Percentiles rank a stretch among this genome's conserved stretches.
Conservation (phyloP, 2,888 invertebrate species). For the Andrena fulva region DNA sequence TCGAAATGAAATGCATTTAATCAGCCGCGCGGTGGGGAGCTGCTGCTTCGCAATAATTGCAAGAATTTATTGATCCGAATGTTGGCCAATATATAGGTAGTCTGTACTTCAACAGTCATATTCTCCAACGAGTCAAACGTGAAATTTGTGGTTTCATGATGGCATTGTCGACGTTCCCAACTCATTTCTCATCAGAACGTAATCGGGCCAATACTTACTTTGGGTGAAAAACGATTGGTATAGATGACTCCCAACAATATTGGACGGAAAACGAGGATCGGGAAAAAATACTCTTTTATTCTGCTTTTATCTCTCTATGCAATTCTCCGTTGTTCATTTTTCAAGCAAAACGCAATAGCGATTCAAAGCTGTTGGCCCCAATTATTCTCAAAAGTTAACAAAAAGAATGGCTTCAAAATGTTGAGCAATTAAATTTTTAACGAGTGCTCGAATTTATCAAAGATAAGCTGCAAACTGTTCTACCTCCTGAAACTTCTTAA, state of each 20-base stretch:
- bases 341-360: neutral
- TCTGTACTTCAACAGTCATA: neutral
- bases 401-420: neutral
- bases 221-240: neutral
- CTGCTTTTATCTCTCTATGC: neutral
- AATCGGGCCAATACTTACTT: neutral
- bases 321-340: neutral
- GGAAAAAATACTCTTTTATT: neutral
- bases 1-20: constrained; percentile 39
- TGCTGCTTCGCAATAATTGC: constrained; percentile 16
- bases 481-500: neutral
- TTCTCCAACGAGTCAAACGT: neutral
- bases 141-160: neutral
- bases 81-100: neutral
- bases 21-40: constrained; percentile 1
- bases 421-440: neutral
- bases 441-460: neutral
- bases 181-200: neutral
- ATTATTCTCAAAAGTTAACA: neutral
- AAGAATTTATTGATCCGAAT: constrained; percentile 45
- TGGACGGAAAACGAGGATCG: neutral
- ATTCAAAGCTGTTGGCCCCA: neutral
- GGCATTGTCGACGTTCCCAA: neutral
- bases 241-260: neutral
- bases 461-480: neutral